phyloP scores from a whole-genome alignment of 2,888 invertebrate species.

The Phengaris alcon region DNA sequence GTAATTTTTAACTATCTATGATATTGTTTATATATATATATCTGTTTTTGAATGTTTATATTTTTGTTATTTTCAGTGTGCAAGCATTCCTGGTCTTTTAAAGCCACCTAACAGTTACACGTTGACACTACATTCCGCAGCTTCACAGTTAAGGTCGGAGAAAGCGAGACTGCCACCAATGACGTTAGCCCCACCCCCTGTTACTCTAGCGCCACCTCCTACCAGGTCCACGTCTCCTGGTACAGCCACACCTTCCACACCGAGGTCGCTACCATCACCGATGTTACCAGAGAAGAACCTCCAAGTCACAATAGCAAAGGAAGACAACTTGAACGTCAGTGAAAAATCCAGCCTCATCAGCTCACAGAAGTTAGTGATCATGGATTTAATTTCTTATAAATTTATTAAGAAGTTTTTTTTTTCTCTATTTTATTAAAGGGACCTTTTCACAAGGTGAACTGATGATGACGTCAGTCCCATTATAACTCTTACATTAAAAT shows the following conservation, averaged over 20 bases:
- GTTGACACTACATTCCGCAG: constrained; percentile 67
- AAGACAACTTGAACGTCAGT: constrained; percentile 66
- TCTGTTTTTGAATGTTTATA: neutral
- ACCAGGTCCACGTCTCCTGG: constrained; percentile 54
- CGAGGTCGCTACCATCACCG: constrained; percentile 63
- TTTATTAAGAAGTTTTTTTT: too few species aligned
- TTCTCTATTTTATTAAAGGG: too few species aligned
- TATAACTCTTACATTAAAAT: too few species aligned
- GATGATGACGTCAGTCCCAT: too few species aligned
- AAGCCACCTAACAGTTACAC: constrained; percentile 83
- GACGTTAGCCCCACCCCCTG: constrained; percentile 57
- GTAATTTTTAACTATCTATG: too few species aligned
- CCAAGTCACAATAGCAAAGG: constrained; percentile 64
- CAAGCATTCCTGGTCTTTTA: constrained; percentile 82
- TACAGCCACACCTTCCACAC: constrained; percentile 58
- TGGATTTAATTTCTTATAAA: neutral
- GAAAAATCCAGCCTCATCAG: constrained; percentile 73
- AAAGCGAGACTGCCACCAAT: constrained; percentile 70
- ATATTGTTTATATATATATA: too few species aligned
- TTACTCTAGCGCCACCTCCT: constrained; percentile 57
- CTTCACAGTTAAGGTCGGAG: constrained; percentile 62
- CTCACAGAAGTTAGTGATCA: constrained; percentile 64
- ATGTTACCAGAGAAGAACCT: constrained; percentile 66
- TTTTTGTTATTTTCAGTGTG: constrained; percentile 61
- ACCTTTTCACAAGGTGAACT: too few species aligned